Conservation (phyloP, 1,140 invertebrate species). For the Macrobrachium nipponense region DNA sequence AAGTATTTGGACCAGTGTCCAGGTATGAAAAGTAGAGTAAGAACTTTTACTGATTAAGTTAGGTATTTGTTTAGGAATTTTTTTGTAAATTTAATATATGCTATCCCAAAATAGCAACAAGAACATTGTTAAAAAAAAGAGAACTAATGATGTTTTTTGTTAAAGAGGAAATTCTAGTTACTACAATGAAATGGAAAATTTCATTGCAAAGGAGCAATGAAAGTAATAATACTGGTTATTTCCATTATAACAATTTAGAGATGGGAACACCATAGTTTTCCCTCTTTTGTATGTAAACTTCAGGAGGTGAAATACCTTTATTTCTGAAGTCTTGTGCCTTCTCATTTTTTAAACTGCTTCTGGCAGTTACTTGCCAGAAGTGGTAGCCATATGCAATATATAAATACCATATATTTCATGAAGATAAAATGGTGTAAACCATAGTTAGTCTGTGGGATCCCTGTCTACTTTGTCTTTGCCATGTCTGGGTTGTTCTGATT, state of each 20-base stretch:
- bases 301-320: background rate
- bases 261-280: background rate
- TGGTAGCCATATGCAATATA: constrained; percentile 27
- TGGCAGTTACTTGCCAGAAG: background rate
- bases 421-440: background rate
- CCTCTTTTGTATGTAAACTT: constrained; percentile 32
- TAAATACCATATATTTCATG: constrained; percentile 9
- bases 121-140: no score
- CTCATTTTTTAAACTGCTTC: constrained; percentile 42
- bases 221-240: no score
- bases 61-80: no score
- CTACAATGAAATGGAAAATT: no score
- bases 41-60: no score
- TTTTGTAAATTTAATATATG: no score
- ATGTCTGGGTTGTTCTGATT: background rate
- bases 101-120: no score
- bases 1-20: no score
- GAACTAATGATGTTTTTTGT: no score
- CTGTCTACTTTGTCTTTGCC: background rate
- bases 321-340: constrained; percentile 38
- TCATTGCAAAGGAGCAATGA: no score
- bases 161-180: no score
- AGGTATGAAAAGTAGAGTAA: no score
- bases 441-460: background rate
- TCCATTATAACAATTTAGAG: background rate